Percentiles rank a stretch among this genome's conserved stretches.
Evolutionary conservation across 2,888 invertebrate species (phyloP).

Genomic region (Lepeophtheirus nordmannii): DNA sequence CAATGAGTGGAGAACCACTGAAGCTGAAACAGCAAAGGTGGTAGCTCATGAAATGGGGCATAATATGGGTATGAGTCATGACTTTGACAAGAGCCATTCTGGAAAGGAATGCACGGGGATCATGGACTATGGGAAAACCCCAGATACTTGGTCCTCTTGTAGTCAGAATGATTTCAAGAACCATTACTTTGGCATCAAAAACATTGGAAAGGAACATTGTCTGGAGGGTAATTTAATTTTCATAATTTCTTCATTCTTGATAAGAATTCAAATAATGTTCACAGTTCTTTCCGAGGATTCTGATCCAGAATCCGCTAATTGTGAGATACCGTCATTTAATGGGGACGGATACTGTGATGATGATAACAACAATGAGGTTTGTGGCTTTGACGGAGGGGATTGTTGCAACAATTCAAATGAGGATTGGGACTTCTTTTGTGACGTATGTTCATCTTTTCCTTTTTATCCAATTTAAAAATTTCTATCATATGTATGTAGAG

Average conservation of each 20-base stretch:
- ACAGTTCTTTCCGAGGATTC: neutral
- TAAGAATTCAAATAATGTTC: neutral
- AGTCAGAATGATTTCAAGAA: conserved; percentile 12
- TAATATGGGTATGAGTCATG: conserved; percentile 15
- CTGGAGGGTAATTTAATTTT: neutral
- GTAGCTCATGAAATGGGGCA: conserved; percentile 15
- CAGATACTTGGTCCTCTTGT: conserved; percentile 7
- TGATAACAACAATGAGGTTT: conserved; percentile 2
- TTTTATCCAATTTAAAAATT: neutral
- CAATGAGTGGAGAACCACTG: conserved; percentile 11
- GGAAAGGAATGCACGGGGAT: conserved; percentile 7
- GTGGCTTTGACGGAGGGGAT: conserved; percentile 10
- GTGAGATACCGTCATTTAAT: neutral
- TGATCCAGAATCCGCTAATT: neutral
- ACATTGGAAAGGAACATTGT: neutral
- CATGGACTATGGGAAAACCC: conserved; percentile 15
- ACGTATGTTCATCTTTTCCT: neutral
- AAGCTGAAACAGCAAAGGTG: conserved; percentile 8
- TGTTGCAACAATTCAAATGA: neutral
- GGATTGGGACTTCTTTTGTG: neutral
- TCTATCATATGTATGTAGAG: neutral
- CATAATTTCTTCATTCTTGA: neutral
- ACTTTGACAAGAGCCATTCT: neutral
- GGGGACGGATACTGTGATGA: conserved; percentile 17
- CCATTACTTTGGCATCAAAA: neutral